Evolutionary conservation across 2,888 invertebrate species (phyloP).

Genomic region (Drosophila mayaguana): DNA sequence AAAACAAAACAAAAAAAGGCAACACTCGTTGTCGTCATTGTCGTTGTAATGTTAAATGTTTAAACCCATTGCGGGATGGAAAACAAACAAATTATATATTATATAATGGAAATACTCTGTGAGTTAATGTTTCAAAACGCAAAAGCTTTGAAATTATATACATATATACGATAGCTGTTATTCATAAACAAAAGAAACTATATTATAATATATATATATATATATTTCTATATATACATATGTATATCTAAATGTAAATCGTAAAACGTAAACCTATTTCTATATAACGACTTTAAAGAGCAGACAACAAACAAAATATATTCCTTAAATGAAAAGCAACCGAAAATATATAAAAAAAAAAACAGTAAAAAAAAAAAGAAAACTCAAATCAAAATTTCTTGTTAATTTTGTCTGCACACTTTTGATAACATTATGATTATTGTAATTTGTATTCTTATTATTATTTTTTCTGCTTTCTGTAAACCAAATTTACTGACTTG

Average conservation of each 20-base stretch:
- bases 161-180: conserved; percentile 69
- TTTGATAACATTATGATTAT: conserved; percentile 41
- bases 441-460: conserved; percentile 19
- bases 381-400: conserved; percentile 21
- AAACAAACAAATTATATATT: conserved; percentile 61
- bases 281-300: conserved; percentile 36
- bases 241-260: conserved; percentile 63
- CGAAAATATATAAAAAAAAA: conserved; percentile 32
- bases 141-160: conserved; percentile 73
- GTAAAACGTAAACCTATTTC: conserved; percentile 45
- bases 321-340: conserved; percentile 52
- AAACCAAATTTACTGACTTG: conserved; percentile 81
- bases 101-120: conserved; percentile 80
- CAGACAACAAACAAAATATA: conserved; percentile 44
- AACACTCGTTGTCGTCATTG: conserved; percentile 53
- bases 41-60: conserved; percentile 73
- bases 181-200: conserved; percentile 37
- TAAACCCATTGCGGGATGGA: conserved; percentile 36
- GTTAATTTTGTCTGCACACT: conserved; percentile 49
- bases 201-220: conserved; percentile 40
- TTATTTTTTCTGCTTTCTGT: conserved; percentile 73
- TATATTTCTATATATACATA: conserved; percentile 51
- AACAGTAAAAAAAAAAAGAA: conserved; percentile 13
- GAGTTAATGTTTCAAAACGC: conserved; percentile 75
- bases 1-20: conserved; percentile 40